Evolutionary conservation across 1,140 invertebrate genomes (phyloP).

Genomic region (Chymomyza costata): DNA sequence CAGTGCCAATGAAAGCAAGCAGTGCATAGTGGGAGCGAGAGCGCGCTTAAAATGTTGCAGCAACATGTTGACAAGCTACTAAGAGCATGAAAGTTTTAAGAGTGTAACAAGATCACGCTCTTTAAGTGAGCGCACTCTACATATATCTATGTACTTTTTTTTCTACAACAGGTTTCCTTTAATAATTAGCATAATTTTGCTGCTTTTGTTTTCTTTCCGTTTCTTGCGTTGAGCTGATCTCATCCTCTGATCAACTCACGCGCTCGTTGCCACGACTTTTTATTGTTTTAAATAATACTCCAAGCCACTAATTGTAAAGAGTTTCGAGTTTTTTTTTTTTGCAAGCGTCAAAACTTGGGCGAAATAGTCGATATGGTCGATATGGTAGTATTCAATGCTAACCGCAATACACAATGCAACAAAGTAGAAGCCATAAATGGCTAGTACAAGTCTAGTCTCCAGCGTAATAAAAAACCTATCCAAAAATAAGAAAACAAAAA

Average conservation of each 20-base stretch:
- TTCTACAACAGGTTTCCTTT: constrained; percentile 45
- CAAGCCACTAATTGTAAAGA: no score
- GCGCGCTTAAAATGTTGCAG: background rate
- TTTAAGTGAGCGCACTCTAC: constrained; percentile 6
- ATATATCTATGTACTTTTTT: constrained; percentile 5
- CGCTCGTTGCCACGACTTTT: constrained; percentile 10
- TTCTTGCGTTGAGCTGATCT: constrained; percentile 29
- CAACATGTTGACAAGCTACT: constrained; percentile 14
- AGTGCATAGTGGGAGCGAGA: no score
- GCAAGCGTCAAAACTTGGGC: constrained; percentile 6
- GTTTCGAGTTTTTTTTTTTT: background rate
- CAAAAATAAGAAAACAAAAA: constrained; percentile 14
- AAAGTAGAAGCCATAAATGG: constrained; percentile 66
- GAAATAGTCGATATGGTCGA: no score
- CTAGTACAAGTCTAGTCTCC: constrained; percentile 65
- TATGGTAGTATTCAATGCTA: constrained; percentile 52
- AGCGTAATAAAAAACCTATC: constrained; percentile 27
- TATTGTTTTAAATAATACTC: constrained; percentile 45
- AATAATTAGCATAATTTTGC: constrained; percentile 69
- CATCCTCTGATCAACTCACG: constrained; percentile 9
- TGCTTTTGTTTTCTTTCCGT: constrained; percentile 26
- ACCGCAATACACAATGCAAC: constrained; percentile 35
- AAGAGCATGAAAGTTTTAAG: background rate
- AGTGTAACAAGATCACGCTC: constrained; percentile 3
- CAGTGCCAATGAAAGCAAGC: constrained; percentile 8